Base-by-base conservation (phyloP, 1,140 invertebrate genomes). In the Drosophila suzukii region DNA sequence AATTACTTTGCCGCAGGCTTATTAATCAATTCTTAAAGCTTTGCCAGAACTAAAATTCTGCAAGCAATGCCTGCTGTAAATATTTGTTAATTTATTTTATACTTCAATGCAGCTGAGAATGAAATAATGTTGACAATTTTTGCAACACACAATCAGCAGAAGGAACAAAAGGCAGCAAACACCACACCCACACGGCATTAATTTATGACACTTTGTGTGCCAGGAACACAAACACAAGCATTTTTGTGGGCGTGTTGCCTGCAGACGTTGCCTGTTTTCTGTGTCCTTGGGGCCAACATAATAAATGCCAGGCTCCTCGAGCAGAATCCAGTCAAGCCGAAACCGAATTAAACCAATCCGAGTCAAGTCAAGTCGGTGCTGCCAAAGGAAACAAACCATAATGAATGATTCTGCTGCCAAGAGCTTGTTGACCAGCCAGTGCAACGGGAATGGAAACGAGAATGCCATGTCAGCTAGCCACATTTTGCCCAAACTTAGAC, bases 131-230 rank as follows among this genome's bases (percentile, higher is more conserved):
- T 78, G 66, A 78, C 75, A 65, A 70, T 72, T 72, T 78, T 78
- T 54, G 72, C 38, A 59, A 59, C 63, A 54, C 53, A 77, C 47
- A 71, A 78, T 78, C 75, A 78, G 58, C 54, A 67, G 39, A 46
- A n/a, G 15, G 54, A 38, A 75, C 71, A 55, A 77, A 67, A 58
- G 66, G 47, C 51, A 47, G 43, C 24, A 12, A 39, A 36, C 2
- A 41, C n/a, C 11, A 62, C 53, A 57, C 59, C 67, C 58, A 77
- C 46, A 63, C 34, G 44, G 32, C 46, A 78, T 65, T 78, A 78
- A 78, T 78, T 78, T 78, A 78, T 78, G 75, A 78, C 75, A 78
- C 75, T 78, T 72, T 77, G 63, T 76, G 73, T 76, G 74, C 44
- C 38, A 39, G 38, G 34, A 51, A 70, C 68, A 77, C 74, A 60